Conservation (phyloP, 2,888 invertebrate species). For the Brachypterus glaber region DNA sequence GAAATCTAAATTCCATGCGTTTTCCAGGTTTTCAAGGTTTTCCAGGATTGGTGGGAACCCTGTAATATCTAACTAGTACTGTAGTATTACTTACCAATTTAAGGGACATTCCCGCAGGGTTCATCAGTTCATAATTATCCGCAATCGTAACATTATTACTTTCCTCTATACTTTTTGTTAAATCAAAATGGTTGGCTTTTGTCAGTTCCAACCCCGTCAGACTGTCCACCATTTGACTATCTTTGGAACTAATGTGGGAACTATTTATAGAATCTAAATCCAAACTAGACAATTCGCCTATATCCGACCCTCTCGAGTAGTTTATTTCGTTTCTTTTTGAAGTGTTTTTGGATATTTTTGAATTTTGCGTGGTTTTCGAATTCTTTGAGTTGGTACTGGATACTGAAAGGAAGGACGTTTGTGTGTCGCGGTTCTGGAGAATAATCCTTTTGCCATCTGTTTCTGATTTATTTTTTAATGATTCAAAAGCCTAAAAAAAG, state of each 20-base stretch:
- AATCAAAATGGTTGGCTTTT: too few species aligned
- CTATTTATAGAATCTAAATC: not conserved
- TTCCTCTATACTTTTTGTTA: too few species aligned
- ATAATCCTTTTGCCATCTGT: slow-evolving; percentile 19
- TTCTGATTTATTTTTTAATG: too few species aligned
- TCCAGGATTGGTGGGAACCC: too few species aligned
- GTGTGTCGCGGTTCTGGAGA: slow-evolving; percentile 29
- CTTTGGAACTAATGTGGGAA: not conserved
- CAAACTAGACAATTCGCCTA: slow-evolving; percentile 8
- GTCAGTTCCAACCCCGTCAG: too few species aligned
- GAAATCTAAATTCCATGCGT: too few species aligned
- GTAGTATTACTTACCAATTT: slow-evolving; percentile 34
- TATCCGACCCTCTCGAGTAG: slow-evolving; percentile 32
- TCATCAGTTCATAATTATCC: slow-evolving; percentile 21
- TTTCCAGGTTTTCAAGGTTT: too few species aligned
- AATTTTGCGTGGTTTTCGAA: slow-evolving; percentile 7
- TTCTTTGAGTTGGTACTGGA: too few species aligned
- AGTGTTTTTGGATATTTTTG: slow-evolving; percentile 10
- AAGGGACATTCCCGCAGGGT: slow-evolving; percentile 31
- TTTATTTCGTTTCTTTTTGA: slow-evolving; percentile 22
- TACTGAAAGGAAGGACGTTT: slow-evolving; percentile 30
- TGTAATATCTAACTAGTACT: too few species aligned
- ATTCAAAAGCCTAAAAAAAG: slow-evolving; percentile 25
- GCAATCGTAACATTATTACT: slow-evolving; percentile 12
- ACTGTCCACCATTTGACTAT: not conserved